Evolutionary conservation across 1,140 invertebrate genomes (phyloP).

Genomic region (Dermatophagoides farinae): DNA sequence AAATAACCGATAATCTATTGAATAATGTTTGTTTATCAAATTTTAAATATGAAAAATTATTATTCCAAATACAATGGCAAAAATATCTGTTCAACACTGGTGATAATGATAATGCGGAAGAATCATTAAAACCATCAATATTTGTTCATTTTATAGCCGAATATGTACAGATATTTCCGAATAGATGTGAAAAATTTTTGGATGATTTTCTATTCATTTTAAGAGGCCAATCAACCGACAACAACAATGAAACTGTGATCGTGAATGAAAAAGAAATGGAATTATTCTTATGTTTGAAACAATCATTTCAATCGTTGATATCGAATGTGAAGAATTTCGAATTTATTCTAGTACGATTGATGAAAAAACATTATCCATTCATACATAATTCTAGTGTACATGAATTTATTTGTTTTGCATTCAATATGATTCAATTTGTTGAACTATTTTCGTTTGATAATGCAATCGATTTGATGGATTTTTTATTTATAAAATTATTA

Average conservation of each 20-base stretch:
- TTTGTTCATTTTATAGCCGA: background rate
- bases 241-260: background rate
- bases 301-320: background rate
- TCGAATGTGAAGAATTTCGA: background rate
- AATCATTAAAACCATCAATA: background rate
- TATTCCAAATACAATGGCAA: background rate
- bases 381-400: background rate
- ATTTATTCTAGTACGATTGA: background rate
- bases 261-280: background rate
- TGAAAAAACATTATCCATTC: conserved; percentile 5
- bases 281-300: background rate
- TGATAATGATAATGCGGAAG: no score
- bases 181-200: background rate
- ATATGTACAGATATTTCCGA: conserved; percentile 5
- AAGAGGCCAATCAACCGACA: background rate
- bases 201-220: background rate
- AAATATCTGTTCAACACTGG: background rate
- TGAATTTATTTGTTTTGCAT: background rate
- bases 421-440: background rate
- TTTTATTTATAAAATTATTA: background rate
- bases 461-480: background rate
- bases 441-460: background rate
- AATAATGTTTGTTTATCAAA: no score
- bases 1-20: background rate
- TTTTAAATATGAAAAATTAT: background rate